A percentile compares a stretch with the other conserved stretches of the same genome.
phyloP scores from a whole-genome alignment of 2,888 invertebrate species.

The Notodromas monacha region DNA sequence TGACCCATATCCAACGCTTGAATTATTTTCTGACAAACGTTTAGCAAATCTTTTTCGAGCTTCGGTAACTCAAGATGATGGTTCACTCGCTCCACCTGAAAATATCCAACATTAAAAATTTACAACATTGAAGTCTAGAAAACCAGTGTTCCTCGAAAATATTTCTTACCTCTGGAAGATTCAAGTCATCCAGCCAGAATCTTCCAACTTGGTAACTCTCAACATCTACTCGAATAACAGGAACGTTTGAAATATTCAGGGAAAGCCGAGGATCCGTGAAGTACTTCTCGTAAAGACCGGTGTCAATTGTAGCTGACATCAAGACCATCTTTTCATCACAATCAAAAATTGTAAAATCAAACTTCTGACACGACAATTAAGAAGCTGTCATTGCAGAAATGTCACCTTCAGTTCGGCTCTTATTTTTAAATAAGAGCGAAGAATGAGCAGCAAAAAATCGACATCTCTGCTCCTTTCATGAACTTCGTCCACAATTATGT shows the following conservation, averaged over 20 bases:
- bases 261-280: constrained; percentile 23
- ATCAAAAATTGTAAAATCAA: too few species aligned
- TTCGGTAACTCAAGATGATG: too few species aligned
- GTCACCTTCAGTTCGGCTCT: not conserved
- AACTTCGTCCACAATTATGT: constrained; percentile 69
- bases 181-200: constrained; percentile 1
- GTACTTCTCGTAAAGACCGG: constrained; percentile 32
- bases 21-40: constrained; percentile 9
- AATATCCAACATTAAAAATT: constrained; percentile 27
- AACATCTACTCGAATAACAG: too few species aligned
- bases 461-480: constrained; percentile 72
- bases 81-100: constrained; percentile 26
- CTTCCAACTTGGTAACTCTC: not conserved
- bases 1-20: too few species aligned
- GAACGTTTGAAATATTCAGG: too few species aligned
- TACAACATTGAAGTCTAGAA: constrained; percentile 23
- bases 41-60: constrained; percentile 6
- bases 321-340: constrained; percentile 44
- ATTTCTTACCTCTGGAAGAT: not conserved
- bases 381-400: constrained; percentile 11
- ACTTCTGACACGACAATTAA: too few species aligned
- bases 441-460: constrained; percentile 59
- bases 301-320: constrained; percentile 78
- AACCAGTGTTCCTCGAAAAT: not conserved
- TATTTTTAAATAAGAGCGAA: too few species aligned